Conservation (phyloP, 2,113 vertebrate genomes). For the Hemiprocne comata region DNA sequence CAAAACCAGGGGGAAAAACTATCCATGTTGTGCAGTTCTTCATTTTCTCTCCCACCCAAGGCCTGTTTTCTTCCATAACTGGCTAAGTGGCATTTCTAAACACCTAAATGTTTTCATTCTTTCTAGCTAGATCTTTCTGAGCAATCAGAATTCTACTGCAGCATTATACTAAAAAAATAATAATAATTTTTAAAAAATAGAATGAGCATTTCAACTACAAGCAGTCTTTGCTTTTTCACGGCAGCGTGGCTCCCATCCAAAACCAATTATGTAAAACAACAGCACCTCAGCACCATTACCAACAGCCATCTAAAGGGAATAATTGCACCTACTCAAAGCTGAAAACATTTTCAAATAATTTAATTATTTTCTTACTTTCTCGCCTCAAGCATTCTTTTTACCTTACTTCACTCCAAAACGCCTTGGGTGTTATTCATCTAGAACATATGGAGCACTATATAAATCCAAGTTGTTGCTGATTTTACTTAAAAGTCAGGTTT, state of each 20-base stretch:
- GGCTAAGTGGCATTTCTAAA: not conserved
- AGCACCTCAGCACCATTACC: conserved; percentile 49
- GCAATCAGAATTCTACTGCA: not conserved
- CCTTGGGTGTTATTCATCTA: conserved; percentile 60
- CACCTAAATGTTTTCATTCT: not conserved
- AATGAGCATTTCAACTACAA: not conserved
- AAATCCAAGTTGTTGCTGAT: conserved; percentile 76
- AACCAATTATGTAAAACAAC: conserved; percentile 73
- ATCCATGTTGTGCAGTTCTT: not conserved
- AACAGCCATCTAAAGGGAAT: conserved; percentile 58
- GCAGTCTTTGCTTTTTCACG: conserved; percentile 60
- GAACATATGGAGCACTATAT: conserved; percentile 73
- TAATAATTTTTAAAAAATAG: not conserved
- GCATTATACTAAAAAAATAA: not conserved
- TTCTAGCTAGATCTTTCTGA: not conserved
- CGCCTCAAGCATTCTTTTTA: conserved; percentile 31
- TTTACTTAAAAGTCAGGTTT: conserved; percentile 77
- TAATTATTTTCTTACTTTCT: conserved; percentile 63
- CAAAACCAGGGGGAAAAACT: not conserved
- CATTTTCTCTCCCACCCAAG: not conserved
- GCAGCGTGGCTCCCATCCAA: conserved; percentile 64
- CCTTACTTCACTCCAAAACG: conserved; percentile 59
- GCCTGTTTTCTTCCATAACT: not conserved
- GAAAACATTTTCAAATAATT: conserved; percentile 70
- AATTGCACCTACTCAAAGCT: conserved; percentile 64